Evolutionary conservation across 2,797 vertebrate species (phyloP).

Genomic region (Denticeps clupeoides): DNA sequence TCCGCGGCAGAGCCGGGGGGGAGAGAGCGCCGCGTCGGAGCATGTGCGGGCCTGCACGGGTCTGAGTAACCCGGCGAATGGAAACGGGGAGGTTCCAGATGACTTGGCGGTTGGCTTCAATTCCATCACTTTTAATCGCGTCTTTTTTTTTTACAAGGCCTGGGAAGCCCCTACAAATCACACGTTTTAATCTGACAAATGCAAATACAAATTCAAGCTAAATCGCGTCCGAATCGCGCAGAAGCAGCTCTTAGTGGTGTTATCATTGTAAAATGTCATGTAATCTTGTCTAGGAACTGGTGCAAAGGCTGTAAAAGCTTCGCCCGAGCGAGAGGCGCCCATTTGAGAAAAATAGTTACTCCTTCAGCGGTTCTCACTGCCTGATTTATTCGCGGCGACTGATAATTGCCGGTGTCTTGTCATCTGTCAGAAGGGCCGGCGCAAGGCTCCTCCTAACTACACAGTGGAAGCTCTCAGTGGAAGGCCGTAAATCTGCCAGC

Average conservation of each 20-base stretch:
- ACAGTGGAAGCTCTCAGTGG: slow-evolving; percentile 30
- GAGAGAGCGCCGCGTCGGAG: neutral
- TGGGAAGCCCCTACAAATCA: neutral
- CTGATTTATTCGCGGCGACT: slow-evolving; percentile 74
- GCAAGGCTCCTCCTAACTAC: slow-evolving; percentile 31
- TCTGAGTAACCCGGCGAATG: slow-evolving; percentile 22
- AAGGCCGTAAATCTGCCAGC: slow-evolving; percentile 58
- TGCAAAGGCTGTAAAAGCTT: slow-evolving; percentile 56
- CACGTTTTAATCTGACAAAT: neutral
- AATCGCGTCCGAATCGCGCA: too few relatives aligned
- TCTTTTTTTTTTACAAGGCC: neutral
- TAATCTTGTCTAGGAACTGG: slow-evolving; percentile 55
- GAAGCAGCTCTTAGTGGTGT: too few relatives aligned
- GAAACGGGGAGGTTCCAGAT: slow-evolving; percentile 22
- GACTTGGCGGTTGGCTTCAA: slow-evolving; percentile 13
- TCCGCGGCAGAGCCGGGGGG: neutral
- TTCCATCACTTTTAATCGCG: slow-evolving; percentile 22
- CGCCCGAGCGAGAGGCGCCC: slow-evolving; percentile 50
- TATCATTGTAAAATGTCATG: slow-evolving; percentile 59
- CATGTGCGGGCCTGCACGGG: too few relatives aligned
- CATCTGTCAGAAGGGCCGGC: slow-evolving; percentile 37
- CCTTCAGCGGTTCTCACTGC: slow-evolving; percentile 46
- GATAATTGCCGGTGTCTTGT: slow-evolving; percentile 74
- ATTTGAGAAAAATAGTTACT: slow-evolving; percentile 63
- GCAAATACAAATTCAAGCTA: too few relatives aligned